phyloP scores from a whole-genome alignment of 35 echinoderm and acorn worm genomes.

The Heliocidaris tuberculata region DNA sequence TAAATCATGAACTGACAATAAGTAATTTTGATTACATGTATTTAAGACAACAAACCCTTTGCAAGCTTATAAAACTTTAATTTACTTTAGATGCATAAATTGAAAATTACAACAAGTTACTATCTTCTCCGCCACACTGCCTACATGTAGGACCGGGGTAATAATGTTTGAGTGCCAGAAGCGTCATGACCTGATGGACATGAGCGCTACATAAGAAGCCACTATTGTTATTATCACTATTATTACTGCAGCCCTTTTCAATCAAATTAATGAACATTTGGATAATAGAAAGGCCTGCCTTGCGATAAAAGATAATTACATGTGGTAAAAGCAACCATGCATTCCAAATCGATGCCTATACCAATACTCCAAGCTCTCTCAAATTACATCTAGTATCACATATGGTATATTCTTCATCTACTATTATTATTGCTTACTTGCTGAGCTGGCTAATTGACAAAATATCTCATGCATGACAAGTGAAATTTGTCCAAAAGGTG shows the following conservation, averaged over 20 bases:
- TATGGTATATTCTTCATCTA: background rate
- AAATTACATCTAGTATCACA: background rate
- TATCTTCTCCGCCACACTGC: too few species aligned
- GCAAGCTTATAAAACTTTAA: too few species aligned
- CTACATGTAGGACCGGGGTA: too few species aligned
- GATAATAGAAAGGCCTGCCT: background rate
- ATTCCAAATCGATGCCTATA: background rate
- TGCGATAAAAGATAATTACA: background rate
- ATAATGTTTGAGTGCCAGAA: too few species aligned
- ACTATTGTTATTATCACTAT: too few species aligned
- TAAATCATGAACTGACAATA: too few species aligned
- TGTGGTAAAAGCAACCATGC: background rate
- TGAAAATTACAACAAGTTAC: too few species aligned
- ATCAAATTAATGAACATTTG: background rate
- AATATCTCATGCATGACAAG: background rate
- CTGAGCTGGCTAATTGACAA: background rate
- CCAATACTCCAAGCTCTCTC: background rate
- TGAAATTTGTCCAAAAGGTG: background rate
- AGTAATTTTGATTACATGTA: too few species aligned
- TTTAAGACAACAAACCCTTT: too few species aligned
- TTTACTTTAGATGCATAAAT: too few species aligned
- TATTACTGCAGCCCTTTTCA: background rate
- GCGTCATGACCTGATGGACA: too few species aligned
- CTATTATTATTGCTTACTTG: background rate
- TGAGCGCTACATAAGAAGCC: too few species aligned